A percentile compares a stretch with the other conserved stretches of the same genome.
Conservation (phyloP, 1,140 invertebrate species). For the Drosophila nebulosa region DNA sequence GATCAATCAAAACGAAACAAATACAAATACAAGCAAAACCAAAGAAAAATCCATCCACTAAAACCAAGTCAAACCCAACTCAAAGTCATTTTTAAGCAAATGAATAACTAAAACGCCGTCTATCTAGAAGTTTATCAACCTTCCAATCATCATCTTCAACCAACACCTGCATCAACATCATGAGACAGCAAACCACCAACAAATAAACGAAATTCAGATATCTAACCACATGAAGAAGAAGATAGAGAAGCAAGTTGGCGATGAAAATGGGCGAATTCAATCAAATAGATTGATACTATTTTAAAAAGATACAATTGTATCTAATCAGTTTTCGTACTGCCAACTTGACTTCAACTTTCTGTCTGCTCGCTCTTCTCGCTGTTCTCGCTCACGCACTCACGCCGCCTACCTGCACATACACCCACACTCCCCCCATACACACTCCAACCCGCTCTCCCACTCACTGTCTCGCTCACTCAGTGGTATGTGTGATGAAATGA, state of each 20-base stretch:
- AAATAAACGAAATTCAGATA: neutral
- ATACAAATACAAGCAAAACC: no score
- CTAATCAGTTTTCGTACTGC: neutral
- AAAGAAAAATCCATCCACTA: slow-evolving; percentile 33
- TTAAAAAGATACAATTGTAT: neutral
- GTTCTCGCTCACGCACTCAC: neutral
- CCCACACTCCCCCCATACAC: neutral
- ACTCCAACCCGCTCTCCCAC: neutral
- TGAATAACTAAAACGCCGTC: neutral
- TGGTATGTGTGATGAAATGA: slow-evolving; percentile 35
- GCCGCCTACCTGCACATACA: neutral
- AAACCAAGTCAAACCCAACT: neutral
- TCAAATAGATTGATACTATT: neutral
- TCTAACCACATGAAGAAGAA: neutral
- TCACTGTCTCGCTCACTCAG: neutral
- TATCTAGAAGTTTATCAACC: no score
- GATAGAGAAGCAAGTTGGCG: neutral
- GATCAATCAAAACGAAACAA: neutral
- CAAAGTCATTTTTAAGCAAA: neutral
- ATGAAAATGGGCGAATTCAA: neutral
- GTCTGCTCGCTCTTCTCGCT: neutral
- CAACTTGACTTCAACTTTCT: neutral
- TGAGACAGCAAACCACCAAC: neutral
- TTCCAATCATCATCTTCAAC: no score
- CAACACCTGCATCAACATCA: neutral